phyloP scores from a whole-genome alignment of 2,888 invertebrate genomes.

The Drosophila dives region DNA sequence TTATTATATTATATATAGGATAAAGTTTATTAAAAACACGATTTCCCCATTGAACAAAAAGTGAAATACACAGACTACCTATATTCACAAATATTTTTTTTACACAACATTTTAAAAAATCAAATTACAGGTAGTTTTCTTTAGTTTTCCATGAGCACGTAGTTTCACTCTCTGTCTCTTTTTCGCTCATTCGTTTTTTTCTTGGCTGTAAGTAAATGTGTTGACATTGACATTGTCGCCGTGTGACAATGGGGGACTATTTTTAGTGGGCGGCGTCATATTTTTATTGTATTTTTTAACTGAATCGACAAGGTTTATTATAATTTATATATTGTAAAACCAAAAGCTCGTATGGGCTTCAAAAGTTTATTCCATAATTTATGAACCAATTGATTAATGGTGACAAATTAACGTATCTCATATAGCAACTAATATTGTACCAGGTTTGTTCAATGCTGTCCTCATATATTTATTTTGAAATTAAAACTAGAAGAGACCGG shows the following conservation, averaged over 20 bases:
- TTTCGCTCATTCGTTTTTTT: neutral
- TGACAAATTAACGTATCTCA: conserved; percentile 48
- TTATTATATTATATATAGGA: neutral
- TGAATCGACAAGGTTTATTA: neutral
- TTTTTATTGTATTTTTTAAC: conserved; percentile 6
- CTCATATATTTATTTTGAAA: neutral
- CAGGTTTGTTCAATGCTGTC: neutral
- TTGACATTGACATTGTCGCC: conserved; percentile 67
- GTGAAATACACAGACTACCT: neutral
- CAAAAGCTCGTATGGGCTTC: conserved; percentile 19
- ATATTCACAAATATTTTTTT: neutral
- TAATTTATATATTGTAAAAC: conserved; percentile 8
- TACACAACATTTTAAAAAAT: neutral
- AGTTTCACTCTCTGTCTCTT: neutral
- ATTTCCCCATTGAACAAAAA: neutral
- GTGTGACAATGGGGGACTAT: conserved; percentile 18
- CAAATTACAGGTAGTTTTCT: neutral
- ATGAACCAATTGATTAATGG: conserved; percentile 53
- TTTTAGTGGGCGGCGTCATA: conserved; percentile 48
- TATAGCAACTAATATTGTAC: conserved; percentile 4
- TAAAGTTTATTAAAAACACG: neutral
- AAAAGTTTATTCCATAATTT: conserved; percentile 24
- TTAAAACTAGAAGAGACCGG: neutral
- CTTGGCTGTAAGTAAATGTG: conserved; percentile 8
- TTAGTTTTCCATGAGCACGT: neutral